Evolutionary conservation across 2,888 invertebrate genomes (phyloP), one percentile per base, ranked within the genome.

Genomic region (Drosophila nr. perissopoda): DNA sequence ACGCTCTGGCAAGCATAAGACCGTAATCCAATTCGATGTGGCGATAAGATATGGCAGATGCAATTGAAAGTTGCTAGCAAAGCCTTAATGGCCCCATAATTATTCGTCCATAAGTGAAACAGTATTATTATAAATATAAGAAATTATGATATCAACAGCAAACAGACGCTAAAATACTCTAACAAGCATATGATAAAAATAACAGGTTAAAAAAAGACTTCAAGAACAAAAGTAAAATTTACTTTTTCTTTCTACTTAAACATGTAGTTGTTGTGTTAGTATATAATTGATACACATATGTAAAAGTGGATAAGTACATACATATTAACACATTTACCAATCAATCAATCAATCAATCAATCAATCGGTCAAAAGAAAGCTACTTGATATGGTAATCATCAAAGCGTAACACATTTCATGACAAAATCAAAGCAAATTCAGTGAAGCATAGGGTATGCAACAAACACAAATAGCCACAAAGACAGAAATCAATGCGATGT

Each of bases 31-130:
- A 33, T 49, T 59, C 52, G 25, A 60, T 57, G 25, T 11, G 42
- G 34, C 27, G 74, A 75, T 68, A 54, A 73, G 49, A 68, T 49
- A 53, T 18, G 21, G 6, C 27, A 36, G 16, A 16, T 45, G 25
- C 13, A 16, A 45, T 45, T 25, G 16, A 53, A 67, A 61, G 45
- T 27, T 48, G 27, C 7, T 34, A 18, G 18, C 21, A 21, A 57
- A 33, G 42, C 60, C 34, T 73, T 53, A 57, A 73, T 66, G n/a
- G 59, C 36, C 64, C 66, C 34, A 36, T 53, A 61, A 53, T 57
- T 36, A 31, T 10, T 13, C 13, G 25, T 2, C 13, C 18, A 42
- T 33, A 42, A 34, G 31, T 42, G n/a, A 21, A 49, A 52, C 57
- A 53, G 58, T 58, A 49, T 2, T 31, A n/a, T 16, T 48, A 16